phyloP scores from a whole-genome alignment of 2,888 invertebrate species.

The Drosophila testacea region DNA sequence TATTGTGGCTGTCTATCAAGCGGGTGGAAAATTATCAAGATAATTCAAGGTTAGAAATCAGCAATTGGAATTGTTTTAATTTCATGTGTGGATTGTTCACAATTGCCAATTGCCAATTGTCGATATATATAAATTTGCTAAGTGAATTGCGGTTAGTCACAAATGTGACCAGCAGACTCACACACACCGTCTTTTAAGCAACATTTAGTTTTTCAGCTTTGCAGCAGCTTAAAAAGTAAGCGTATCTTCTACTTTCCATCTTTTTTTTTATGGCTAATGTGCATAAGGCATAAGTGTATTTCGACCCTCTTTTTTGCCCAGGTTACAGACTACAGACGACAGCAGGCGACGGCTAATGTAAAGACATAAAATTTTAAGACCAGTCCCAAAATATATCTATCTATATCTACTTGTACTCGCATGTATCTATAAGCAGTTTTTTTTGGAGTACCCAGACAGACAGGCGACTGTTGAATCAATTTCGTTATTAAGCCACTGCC shows the following conservation, averaged over 20 bases:
- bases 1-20: constrained; percentile 16
- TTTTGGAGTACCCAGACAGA: constrained; percentile 46
- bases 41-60: constrained; percentile 66
- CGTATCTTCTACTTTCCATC: constrained; percentile 42
- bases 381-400: constrained; percentile 36
- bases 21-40: constrained; percentile 66
- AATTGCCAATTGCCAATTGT: constrained; percentile 40
- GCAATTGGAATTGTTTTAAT: constrained; percentile 51
- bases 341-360: constrained; percentile 64
- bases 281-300: constrained; percentile 29
- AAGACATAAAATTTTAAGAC: constrained; percentile 81
- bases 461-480: constrained; percentile 59
- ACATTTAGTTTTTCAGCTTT: constrained; percentile 17
- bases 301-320: constrained; percentile 12
- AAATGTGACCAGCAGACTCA: constrained; percentile 6
- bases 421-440: constrained; percentile 34
- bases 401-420: constrained; percentile 8
- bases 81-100: constrained; percentile 35
- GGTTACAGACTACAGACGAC: neutral
- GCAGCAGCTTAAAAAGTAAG: constrained; percentile 33
- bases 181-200: constrained; percentile 11
- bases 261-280: constrained; percentile 59
- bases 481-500: constrained; percentile 52
- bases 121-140: constrained; percentile 23
- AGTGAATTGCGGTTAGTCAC: constrained; percentile 35